Base-by-base conservation (phyloP, 2,797 vertebrate species). In the Acipenser oxyrinchus region DNA sequence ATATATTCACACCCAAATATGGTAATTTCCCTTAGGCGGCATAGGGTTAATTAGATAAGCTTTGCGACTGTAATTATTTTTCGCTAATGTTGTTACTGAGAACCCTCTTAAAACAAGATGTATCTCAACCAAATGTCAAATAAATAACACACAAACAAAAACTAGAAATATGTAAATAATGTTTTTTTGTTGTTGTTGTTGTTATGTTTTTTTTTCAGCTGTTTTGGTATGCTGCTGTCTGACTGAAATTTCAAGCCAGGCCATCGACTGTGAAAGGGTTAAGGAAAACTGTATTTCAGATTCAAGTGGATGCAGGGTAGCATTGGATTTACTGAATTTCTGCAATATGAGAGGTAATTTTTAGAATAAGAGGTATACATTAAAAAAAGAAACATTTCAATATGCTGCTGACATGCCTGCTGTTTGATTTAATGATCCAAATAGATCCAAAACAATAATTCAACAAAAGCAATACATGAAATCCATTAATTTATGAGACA, bases 301-400 rank as follows among this genome's bases (percentile, higher is more conserved):
- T 66, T 51, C 66, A 52, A 72, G 78, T 7, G 76, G 88, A 63
- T 96, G 93, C 80, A 74, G 71, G 63, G 77, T 50, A 13, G 12
- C 85, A 57, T 85, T 83, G 80, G 78, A 73, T 48, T 48, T 81
- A 65, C 37, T 87, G 62, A 70, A 79, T 3, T 70, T 76, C 71
- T 95, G 92, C 75, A 73, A 76, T 48, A 72, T 81, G 76, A 80
- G 87, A 86, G 91, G 94, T 96, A 91, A 74, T 62, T n/a, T n/a
- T n/a, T 6, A 58, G 13, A 6, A 13, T 13, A 58, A 58, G 13
- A 6, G 13, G 10, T 11, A 6, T 9, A 10, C 13, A 7, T 58
- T 57, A 10, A 11, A 12, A 58, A 12, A 11, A 12, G 9, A 6
- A 11, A 3, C 10, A 58, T 6, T 58, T 58, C 15, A 58, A 58